phyloP scores from a whole-genome alignment of 1,140 invertebrate genomes.

The Hydropsyche tenuis region DNA sequence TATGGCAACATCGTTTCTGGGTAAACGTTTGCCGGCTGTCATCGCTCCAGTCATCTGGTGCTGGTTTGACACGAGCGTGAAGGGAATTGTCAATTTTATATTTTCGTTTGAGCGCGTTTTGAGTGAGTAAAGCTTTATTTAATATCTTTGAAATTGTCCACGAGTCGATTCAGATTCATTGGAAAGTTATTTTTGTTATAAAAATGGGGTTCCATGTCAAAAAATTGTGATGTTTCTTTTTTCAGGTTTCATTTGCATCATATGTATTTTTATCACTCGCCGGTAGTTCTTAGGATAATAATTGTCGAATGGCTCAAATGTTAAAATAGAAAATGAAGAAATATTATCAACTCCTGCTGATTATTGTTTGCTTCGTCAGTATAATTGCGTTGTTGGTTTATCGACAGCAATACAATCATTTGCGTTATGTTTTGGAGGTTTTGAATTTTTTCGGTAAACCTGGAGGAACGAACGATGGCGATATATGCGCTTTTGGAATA shows the following conservation, averaged over 20 bases:
- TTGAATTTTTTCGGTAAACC: constrained; percentile 78
- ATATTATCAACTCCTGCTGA: constrained; percentile 74
- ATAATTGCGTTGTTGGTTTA: constrained; percentile 75
- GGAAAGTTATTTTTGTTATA: neutral
- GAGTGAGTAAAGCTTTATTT: constrained; percentile 1
- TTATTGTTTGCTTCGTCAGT: constrained; percentile 70
- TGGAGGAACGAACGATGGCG: constrained; percentile 58
- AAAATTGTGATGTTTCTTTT: neutral
- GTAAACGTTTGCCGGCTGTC: neutral
- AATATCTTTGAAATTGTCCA: neutral
- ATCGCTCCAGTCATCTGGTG: neutral
- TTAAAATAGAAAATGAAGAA: constrained; percentile 67
- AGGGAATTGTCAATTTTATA: neutral
- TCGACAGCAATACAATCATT: constrained; percentile 76
- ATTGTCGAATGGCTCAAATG: neutral
- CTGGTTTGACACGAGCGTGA: too few relatives aligned
- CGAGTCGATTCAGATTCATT: neutral
- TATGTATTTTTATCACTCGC: neutral
- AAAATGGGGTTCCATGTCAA: neutral
- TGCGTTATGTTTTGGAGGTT: constrained; percentile 77
- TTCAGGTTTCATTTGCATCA: neutral
- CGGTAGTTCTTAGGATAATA: neutral
- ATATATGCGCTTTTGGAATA: constrained; percentile 62
- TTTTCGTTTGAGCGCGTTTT: neutral
- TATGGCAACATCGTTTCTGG: neutral